A percentile compares a stretch with the other conserved stretches of the same genome.
Conservation (phyloP, 2,888 invertebrate genomes). For the Minunthozetes semirufus region DNA sequence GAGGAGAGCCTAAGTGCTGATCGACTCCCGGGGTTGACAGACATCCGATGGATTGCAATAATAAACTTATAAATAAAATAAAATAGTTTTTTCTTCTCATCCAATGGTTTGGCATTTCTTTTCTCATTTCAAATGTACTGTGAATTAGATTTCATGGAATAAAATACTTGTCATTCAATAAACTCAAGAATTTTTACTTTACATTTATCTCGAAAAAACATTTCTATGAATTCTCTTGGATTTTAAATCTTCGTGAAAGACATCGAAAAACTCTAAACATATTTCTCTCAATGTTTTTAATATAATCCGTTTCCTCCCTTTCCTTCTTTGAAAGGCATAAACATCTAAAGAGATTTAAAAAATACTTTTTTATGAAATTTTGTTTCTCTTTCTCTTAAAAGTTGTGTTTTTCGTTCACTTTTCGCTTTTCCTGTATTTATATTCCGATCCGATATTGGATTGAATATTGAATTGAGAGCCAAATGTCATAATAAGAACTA, state of each 20-base stretch:
- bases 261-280: too few relatives aligned
- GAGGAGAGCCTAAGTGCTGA: background rate
- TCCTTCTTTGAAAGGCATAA: too few relatives aligned
- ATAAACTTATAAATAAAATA: conserved; percentile 18
- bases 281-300: too few relatives aligned
- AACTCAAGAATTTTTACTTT: too few relatives aligned
- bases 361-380: background rate
- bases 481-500: conserved; percentile 1
- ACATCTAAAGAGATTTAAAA: too few relatives aligned
- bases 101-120: too few relatives aligned
- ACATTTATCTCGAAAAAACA: too few relatives aligned
- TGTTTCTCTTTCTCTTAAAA: background rate
- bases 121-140: background rate
- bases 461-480: background rate
- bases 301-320: too few relatives aligned
- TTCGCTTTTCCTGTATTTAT: background rate
- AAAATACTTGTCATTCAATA: background rate
- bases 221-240: too few relatives aligned
- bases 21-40: conserved; percentile 1
- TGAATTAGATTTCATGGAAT: background rate
- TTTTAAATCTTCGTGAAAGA: too few relatives aligned
- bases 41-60: conserved; percentile 22
- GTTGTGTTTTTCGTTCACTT: background rate
- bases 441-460: background rate
- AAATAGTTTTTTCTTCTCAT: too few relatives aligned